Evolutionary conservation across 2,113 vertebrate genomes (phyloP).

Genomic region (Rhegmatorhina hoffmannsi): DNA sequence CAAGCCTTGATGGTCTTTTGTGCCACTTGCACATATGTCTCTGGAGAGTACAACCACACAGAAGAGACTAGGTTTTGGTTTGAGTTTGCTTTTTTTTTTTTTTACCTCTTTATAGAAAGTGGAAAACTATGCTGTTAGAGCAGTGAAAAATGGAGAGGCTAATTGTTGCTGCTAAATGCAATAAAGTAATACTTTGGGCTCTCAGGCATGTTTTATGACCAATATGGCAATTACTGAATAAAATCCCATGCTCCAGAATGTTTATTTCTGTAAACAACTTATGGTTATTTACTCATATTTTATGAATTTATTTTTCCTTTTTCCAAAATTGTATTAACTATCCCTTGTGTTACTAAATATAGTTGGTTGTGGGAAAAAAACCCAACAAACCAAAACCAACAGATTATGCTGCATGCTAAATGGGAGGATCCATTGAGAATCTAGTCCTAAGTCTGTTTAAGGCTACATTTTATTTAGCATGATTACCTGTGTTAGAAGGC

Average conservation of each 20-base stretch:
- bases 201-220: constrained; percentile 18
- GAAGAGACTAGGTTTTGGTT: neutral
- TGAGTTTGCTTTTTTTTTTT: neutral
- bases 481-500: neutral
- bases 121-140: neutral
- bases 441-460: neutral
- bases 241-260: constrained; percentile 7
- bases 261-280: constrained; percentile 36
- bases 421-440: neutral
- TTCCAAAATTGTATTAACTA: neutral
- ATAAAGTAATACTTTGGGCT: constrained; percentile 2
- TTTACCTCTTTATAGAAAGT: neutral
- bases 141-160: neutral
- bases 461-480: neutral
- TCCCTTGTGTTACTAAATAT: neutral
- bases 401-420: neutral
- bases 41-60: rapidly evolving
- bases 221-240: constrained; percentile 9
- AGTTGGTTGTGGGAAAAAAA: neutral
- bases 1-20: neutral
- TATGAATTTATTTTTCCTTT: neutral
- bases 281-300: constrained; percentile 15
- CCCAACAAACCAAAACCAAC: neutral
- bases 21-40: neutral
- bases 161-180: constrained; percentile 28